Evolutionary conservation across 2,888 invertebrate species (phyloP).

Genomic region (Orgyia antiqua): DNA sequence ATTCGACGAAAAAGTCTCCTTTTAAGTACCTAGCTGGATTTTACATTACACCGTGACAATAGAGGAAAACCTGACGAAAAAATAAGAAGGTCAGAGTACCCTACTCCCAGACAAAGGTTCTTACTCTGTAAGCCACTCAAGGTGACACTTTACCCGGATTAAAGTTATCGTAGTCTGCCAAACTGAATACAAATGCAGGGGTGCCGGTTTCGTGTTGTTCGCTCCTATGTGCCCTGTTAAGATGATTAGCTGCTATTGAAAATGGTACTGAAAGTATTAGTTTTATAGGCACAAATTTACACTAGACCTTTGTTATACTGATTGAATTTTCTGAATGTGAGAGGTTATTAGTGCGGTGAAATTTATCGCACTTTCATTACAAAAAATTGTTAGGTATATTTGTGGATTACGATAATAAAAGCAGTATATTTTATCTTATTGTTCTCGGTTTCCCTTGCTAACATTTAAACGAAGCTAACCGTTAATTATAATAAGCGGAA

Average conservation of each 20-base stretch:
- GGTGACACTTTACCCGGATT: constrained; percentile 76
- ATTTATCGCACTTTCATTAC: no score
- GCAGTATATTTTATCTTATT: no score
- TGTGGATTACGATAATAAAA: no score
- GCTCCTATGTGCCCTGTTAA: constrained; percentile 40
- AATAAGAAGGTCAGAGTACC: constrained; percentile 65
- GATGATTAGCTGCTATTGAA: constrained; percentile 36
- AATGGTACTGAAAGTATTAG: constrained; percentile 16
- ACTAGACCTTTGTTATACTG: constrained; percentile 8
- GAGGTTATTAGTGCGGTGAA: neutral
- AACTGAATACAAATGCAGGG: constrained; percentile 73
- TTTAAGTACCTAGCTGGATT: constrained; percentile 56
- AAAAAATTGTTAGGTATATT: no score
- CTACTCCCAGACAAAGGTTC: constrained; percentile 68
- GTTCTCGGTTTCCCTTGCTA: constrained; percentile 20
- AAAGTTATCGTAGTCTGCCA: constrained; percentile 74
- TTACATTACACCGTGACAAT: constrained; percentile 63
- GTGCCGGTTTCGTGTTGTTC: constrained; percentile 35
- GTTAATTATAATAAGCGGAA: constrained; percentile 55
- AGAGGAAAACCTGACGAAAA: constrained; percentile 60
- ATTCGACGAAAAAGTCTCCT: constrained; percentile 48
- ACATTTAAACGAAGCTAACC: constrained; percentile 37
- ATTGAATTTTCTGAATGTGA: constrained; percentile 10
- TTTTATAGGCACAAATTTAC: constrained; percentile 15
- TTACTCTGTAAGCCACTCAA: constrained; percentile 70